Percentiles rank a stretch among this genome's conserved stretches.
Conservation (phyloP, 1,140 invertebrate species). For the Lerema accius region DNA sequence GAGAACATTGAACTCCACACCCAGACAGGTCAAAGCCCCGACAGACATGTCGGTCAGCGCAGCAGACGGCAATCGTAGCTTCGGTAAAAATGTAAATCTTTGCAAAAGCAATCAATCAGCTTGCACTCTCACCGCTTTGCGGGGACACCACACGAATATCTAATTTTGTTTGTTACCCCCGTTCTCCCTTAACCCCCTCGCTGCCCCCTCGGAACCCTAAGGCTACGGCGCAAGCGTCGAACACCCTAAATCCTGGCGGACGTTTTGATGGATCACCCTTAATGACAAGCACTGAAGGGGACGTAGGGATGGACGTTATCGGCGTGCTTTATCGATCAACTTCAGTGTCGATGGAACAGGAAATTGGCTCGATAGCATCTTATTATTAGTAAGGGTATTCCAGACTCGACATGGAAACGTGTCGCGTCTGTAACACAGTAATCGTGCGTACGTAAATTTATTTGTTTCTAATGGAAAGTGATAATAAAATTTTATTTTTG, state of each 20-base stretch:
- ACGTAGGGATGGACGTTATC: conserved; percentile 49
- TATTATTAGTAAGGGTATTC: conserved; percentile 27
- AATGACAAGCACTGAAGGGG: conserved; percentile 78
- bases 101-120: conserved; percentile 76
- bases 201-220: conserved; percentile 35
- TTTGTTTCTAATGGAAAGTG: too few relatives aligned
- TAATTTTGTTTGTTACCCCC: conserved; percentile 77
- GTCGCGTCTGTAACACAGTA: too few relatives aligned
- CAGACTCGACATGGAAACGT: conserved; percentile 12
- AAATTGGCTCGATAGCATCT: conserved; percentile 53
- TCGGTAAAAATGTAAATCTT: conserved; percentile 63
- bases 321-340: conserved; percentile 53
- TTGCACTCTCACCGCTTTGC: conserved; percentile 65
- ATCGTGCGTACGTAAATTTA: too few relatives aligned
- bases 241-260: conserved; percentile 78
- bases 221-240: conserved; percentile 66
- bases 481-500: too few relatives aligned
- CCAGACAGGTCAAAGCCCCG: conserved; percentile 12
- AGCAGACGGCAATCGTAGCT: conserved; percentile 17
- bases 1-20: conserved; percentile 19
- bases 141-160: conserved; percentile 79
- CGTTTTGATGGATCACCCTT: conserved; percentile 82
- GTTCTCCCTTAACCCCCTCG: conserved; percentile 32
- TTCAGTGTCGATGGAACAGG: conserved; percentile 33
- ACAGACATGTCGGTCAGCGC: conserved; percentile 24